Evolutionary conservation across 1,140 invertebrate genomes (phyloP).

Genomic region (Nymphalis io): DNA sequence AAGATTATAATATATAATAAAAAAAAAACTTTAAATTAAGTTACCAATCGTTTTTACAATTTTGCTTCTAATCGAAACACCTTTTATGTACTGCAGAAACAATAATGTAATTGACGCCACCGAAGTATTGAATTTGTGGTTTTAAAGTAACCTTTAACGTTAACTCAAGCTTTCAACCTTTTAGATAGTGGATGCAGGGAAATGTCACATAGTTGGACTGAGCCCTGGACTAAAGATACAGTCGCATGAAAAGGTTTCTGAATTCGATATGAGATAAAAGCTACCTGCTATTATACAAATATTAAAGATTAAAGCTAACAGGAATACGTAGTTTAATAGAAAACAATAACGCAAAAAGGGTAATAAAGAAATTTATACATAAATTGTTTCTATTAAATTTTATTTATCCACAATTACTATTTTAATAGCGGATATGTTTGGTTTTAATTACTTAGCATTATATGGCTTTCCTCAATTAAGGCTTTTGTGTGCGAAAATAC

Average conservation of each 20-base stretch:
- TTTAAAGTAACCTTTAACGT: slow-evolving; percentile 66
- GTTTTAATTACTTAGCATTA: background rate
- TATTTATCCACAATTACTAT: too few relatives aligned
- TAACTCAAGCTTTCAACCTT: slow-evolving; percentile 65
- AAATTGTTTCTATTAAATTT: too few relatives aligned
- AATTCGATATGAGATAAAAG: slow-evolving; percentile 20
- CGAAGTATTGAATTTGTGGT: slow-evolving; percentile 65
- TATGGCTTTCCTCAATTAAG: background rate
- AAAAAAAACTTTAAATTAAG: too few relatives aligned
- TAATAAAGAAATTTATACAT: too few relatives aligned
- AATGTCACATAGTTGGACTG: slow-evolving; percentile 78
- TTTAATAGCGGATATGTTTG: background rate
- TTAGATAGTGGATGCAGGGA: slow-evolving; percentile 69
- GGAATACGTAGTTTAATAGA: background rate
- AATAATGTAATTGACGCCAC: slow-evolving; percentile 42
- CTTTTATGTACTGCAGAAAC: slow-evolving; percentile 21
- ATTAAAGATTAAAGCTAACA: background rate
- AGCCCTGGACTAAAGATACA: slow-evolving; percentile 64
- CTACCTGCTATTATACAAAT: background rate
- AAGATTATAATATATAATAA: too few relatives aligned
- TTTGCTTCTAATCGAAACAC: background rate
- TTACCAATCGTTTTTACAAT: too few relatives aligned
- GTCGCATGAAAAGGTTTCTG: slow-evolving; percentile 39
- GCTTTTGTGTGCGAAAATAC: slow-evolving; percentile 48
- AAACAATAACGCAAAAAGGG: background rate